Conservation (phyloP, 2,113 vertebrate genomes). For the Naja naja region DNA sequence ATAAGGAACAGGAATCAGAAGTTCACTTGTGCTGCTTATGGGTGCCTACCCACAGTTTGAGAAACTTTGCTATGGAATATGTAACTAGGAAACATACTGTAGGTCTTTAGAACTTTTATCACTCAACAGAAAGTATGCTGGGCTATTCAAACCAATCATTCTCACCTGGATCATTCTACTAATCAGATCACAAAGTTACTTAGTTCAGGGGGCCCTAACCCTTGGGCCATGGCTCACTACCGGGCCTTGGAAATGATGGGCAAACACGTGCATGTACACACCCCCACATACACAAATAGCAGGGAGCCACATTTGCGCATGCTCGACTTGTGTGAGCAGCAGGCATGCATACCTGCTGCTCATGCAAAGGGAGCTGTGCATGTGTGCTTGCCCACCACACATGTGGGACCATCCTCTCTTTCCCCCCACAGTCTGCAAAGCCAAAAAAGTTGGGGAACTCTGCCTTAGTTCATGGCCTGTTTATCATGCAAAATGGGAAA, state of each 20-base stretch:
- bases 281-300: too few species aligned
- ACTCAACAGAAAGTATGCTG: not conserved
- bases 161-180: not conserved
- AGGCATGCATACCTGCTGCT: too few species aligned
- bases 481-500: not conserved
- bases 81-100: not conserved
- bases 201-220: not conserved
- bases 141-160: not conserved
- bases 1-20: not conserved
- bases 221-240: too few species aligned
- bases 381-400: too few species aligned
- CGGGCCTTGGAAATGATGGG: too few species aligned
- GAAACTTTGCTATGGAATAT: not conserved
- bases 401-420: too few species aligned
- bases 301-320: rapidly evolving
- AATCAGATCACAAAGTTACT: not conserved
- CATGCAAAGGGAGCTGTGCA: too few species aligned
- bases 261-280: too few species aligned
- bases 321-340: too few species aligned
- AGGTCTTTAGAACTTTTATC: not conserved
- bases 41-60: not conserved
- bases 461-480: not conserved
- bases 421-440: not conserved
- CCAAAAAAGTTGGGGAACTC: not conserved
- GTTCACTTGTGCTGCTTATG: not conserved